Evolutionary conservation across 1,140 invertebrate genomes (phyloP).

Genomic region (Scaptomyza hsui): DNA sequence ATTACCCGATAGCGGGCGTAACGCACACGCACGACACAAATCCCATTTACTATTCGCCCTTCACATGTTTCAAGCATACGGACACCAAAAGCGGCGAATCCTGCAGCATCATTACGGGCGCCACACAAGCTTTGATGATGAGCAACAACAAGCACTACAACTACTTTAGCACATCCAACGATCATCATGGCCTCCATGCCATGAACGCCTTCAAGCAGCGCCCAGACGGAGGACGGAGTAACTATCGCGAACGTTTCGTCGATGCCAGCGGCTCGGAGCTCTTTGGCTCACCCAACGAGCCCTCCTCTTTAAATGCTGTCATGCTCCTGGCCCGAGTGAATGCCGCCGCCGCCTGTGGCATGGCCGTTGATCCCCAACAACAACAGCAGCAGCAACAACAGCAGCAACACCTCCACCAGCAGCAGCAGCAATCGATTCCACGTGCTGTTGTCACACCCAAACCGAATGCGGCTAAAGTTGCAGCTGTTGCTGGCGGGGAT

Average conservation of each 20-base stretch:
- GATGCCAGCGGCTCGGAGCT: slow-evolving; percentile 26
- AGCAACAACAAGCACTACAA: slow-evolving; percentile 84
- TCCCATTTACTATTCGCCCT: slow-evolving; percentile 93
- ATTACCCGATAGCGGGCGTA: slow-evolving; percentile 94
- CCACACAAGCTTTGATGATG: slow-evolving; percentile 87
- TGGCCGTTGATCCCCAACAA: slow-evolving; percentile 9
- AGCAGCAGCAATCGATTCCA: not conserved
- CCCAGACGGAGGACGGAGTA: slow-evolving; percentile 50
- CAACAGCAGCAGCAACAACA: slow-evolving; percentile 11
- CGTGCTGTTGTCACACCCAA: not conserved
- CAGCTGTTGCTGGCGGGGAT: slow-evolving; percentile 84
- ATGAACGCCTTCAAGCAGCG: slow-evolving; percentile 77
- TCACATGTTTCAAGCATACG: slow-evolving; percentile 92
- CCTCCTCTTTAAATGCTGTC: slow-evolving; percentile 35
- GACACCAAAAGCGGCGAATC: slow-evolving; percentile 85
- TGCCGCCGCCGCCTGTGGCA: slow-evolving; percentile 24
- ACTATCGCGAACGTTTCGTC: slow-evolving; percentile 41
- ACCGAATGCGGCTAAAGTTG: not conserved
- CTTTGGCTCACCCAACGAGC: slow-evolving; percentile 29
- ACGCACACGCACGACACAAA: slow-evolving; percentile 92
- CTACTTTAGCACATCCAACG: slow-evolving; percentile 85
- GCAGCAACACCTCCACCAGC: slow-evolving; percentile 1
- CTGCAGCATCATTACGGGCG: slow-evolving; percentile 26
- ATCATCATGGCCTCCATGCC: slow-evolving; percentile 84
- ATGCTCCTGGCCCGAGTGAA: slow-evolving; percentile 31